These are phyloP conservation scores for Drosophila niveifrons DNA, from an alignment of 2,888 invertebrate genomes.

Conservation along the genomic window DNA sequence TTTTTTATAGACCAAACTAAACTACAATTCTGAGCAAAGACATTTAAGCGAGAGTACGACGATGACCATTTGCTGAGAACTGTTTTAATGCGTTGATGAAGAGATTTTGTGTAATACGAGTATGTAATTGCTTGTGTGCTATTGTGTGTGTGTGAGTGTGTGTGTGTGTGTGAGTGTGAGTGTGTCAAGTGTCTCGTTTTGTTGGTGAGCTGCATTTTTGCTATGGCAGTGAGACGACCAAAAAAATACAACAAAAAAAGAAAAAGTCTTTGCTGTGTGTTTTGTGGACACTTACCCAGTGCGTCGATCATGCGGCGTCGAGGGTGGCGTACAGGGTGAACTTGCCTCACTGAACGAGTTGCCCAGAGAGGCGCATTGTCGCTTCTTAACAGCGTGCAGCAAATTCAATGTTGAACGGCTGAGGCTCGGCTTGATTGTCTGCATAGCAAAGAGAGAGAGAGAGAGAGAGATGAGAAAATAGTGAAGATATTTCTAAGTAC, in stretches of 20 bases:
- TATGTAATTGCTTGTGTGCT: conserved; percentile 35
- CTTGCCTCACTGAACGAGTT: conserved; percentile 85
- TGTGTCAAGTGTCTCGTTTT: background rate
- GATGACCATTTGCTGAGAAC: conserved; percentile 33
- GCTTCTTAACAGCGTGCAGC: conserved; percentile 85
- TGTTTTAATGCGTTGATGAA: conserved; percentile 16
- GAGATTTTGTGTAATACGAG: background rate
- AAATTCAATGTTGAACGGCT: conserved; percentile 85
- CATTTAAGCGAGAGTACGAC: conserved; percentile 25
- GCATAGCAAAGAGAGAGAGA: conserved; percentile 21
- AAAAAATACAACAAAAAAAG: background rate
- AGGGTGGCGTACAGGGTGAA: conserved; percentile 85
- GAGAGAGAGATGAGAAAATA: too few species aligned
- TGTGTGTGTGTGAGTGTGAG: conserved; percentile 14
- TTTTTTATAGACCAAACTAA: conserved; percentile 1
- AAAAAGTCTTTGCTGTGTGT: background rate
- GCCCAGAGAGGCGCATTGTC: conserved; percentile 85
- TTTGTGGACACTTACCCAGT: conserved; percentile 82
- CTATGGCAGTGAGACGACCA: conserved; percentile 30
- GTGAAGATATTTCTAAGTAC: too few species aligned
- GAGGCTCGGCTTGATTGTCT: conserved; percentile 86
- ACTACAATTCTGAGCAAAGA: conserved; percentile 17
- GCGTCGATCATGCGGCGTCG: conserved; percentile 85
- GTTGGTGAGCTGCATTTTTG: conserved; percentile 40
- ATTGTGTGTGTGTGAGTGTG: conserved; percentile 22